Evolutionary conservation across 2,797 vertebrate species (phyloP), one percentile per base, ranked within the genome.

Genomic region (Sebastes oblongus): DNA sequence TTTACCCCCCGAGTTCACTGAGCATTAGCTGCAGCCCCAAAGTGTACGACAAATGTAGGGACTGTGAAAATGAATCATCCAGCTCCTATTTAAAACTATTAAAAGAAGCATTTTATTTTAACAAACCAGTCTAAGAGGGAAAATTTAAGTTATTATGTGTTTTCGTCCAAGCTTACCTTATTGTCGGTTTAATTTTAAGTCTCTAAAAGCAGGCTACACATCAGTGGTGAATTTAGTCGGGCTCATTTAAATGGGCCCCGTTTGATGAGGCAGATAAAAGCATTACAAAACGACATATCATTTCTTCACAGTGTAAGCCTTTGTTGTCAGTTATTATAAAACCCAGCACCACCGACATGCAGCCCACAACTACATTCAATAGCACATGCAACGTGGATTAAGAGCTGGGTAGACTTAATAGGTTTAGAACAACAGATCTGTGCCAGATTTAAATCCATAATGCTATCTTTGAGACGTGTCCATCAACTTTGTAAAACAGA

Each of bases 371-470:
- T 72, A 71, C 20, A 16, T 50, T 77, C 76, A 86, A 69, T 34
- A 46, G 29, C 59, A 76, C 34, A 84, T 27, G 68, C 72, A 68
- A 46, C 6, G 3, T 72, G 85, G 82, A 91, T 90, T 90, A 93
- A 65, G n/a, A 61, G n/a, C 62, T 68, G 75, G 80, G 39, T 67
- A 83, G 46, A 81, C 80, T 82, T 91, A 92, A 91, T 77, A 77
- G 85, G 86, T 90, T 93, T 93, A 92, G 27, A 88, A 78, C 61
- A 75, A 73, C 61, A 62, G 80, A 86, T 85, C 73, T 61, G 56
- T 77, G 75, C 32, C 62, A 78, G 66, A 88, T 86, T 89, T 83
- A 89, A 91, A 86, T 80, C 62, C 20, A 71, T 55, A 59, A 74
- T 70, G 32, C 6, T 62, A 66, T 69, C 42, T 79, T 66, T 82